Evolutionary conservation across 1,140 invertebrate genomes (phyloP).

Genomic region (Procambarus clarkii): DNA sequence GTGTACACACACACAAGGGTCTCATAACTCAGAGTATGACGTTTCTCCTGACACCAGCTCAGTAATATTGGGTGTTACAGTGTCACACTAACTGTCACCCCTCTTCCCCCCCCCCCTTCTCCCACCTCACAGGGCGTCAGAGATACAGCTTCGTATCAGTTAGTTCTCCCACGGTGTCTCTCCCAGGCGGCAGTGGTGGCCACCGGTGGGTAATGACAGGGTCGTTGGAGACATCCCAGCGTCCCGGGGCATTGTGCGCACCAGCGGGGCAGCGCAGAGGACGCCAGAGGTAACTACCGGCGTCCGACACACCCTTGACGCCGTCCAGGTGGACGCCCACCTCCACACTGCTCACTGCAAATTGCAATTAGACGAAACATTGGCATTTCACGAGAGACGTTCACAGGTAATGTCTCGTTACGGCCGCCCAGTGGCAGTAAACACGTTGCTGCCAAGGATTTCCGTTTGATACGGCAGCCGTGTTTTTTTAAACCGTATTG

Average conservation of each 20-base stretch:
- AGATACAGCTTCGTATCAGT: conserved; percentile 17
- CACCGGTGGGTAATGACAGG: conserved; percentile 40
- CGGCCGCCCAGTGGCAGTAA: too few relatives aligned
- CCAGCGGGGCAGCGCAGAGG: conserved; percentile 18
- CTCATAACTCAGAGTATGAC: too few relatives aligned
- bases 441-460: too few relatives aligned
- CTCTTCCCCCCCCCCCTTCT: too few relatives aligned
- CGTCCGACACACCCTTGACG: not conserved
- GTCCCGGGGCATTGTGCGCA: conserved; percentile 29
- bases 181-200: conserved; percentile 46
- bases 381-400: conserved; percentile 23
- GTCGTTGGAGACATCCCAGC: conserved; percentile 39
- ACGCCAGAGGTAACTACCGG: not conserved
- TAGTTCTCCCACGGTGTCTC: conserved; percentile 22
- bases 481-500: too few relatives aligned
- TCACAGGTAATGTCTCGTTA: conserved; percentile 3
- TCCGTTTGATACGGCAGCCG: too few relatives aligned
- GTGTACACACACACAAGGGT: too few relatives aligned
- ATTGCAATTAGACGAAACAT: conserved; percentile 52
- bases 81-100: too few relatives aligned
- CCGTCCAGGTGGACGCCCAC: not conserved
- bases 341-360: not conserved
- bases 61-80: too few relatives aligned
- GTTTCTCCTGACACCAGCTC: too few relatives aligned
- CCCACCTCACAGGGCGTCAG: not conserved